A percentile compares a stretch with the other conserved stretches of the same genome.
Conservation (phyloP, 2,797 vertebrate genomes). For the Acrossocheilus wenchowensis region DNA sequence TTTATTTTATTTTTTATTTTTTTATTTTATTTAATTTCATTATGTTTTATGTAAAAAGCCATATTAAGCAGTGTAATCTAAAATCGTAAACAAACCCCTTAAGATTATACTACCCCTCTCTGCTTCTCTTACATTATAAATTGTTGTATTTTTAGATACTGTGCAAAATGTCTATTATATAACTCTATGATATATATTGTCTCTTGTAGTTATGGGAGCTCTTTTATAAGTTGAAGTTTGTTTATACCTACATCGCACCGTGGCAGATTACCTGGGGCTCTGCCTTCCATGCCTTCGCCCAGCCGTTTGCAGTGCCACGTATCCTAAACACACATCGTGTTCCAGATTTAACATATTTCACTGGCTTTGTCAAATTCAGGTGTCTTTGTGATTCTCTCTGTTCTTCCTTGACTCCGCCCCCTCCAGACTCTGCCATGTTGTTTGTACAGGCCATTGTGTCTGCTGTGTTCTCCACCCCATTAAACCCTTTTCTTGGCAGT, state of each 20-base stretch:
- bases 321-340: slow-evolving; percentile 80
- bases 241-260: slow-evolving; percentile 97
- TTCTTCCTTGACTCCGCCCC: slow-evolving; percentile 78
- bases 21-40: not conserved
- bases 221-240: slow-evolving; percentile 95
- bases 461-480: slow-evolving; percentile 92
- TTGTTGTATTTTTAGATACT: not conserved
- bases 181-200: slow-evolving; percentile 13
- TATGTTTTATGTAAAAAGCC: not conserved
- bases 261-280: slow-evolving; percentile 99
- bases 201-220: slow-evolving; percentile 90
- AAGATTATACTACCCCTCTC: not conserved
- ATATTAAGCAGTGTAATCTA: not conserved
- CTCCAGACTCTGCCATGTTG: slow-evolving; percentile 94
- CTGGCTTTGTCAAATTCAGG: not conserved
- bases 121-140: not conserved
- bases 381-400: not conserved
- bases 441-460: slow-evolving; percentile 94
- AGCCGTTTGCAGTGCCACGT: slow-evolving; percentile 98
- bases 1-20: not conserved
- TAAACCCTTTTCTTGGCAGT: slow-evolving; percentile 97
- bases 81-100: not conserved
- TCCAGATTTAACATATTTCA: not conserved
- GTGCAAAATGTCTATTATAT: not conserved
- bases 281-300: slow-evolving; percentile 97